Percentiles rank a stretch among this genome's conserved stretches.
Conservation (phyloP, 2,113 vertebrate genomes). For the Alethe castanea region DNA sequence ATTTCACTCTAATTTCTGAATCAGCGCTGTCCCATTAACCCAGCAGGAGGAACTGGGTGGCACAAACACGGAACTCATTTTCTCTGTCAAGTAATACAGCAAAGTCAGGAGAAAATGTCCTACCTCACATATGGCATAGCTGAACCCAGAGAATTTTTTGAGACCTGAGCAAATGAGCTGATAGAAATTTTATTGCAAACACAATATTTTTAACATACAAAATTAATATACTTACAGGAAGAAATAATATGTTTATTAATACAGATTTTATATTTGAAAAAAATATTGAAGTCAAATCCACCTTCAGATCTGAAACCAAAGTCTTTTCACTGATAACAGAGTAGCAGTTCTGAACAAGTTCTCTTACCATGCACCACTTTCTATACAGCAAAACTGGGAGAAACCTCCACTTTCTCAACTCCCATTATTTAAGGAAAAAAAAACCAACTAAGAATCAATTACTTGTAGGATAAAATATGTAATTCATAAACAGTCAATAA, state of each 20-base stretch:
- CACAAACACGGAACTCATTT: neutral
- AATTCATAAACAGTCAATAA: neutral
- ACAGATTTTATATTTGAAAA: neutral
- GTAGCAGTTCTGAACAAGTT: neutral
- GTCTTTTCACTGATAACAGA: neutral
- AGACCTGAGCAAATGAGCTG: neutral
- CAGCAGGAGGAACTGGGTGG: neutral
- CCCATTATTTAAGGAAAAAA: neutral
- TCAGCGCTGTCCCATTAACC: neutral
- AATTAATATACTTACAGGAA: neutral
- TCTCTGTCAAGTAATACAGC: neutral
- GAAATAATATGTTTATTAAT: neutral
- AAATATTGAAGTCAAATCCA: neutral
- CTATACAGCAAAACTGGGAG: neutral
- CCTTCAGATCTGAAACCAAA: neutral
- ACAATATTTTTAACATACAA: neutral
- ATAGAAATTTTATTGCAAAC: neutral
- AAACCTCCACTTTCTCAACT: neutral
- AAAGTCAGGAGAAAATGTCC: neutral
- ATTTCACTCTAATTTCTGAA: neutral
- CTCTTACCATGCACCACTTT: neutral
- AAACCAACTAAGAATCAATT: neutral
- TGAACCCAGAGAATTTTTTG: neutral
- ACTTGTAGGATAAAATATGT: neutral
- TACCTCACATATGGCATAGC: neutral